A percentile compares a stretch with the other conserved stretches of the same genome.
Evolutionary conservation across 2,113 vertebrate species (phyloP).

Genomic region (Brachypteracias leptosomus): DNA sequence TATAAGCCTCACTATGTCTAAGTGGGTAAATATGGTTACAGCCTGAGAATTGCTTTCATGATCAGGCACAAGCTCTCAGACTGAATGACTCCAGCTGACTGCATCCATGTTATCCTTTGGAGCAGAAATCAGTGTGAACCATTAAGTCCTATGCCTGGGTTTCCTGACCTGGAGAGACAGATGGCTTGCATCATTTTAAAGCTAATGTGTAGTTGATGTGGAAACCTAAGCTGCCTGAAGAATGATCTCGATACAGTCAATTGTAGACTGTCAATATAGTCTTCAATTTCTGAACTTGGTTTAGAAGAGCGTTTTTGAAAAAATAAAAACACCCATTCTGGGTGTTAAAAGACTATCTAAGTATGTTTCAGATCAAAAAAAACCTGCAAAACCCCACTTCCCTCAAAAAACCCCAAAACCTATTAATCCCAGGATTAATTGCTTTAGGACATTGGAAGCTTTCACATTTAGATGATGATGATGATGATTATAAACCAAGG

Average conservation of each 20-base stretch:
- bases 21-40: not conserved
- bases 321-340: not conserved
- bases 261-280: not conserved
- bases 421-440: not conserved
- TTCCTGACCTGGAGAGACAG: not conserved
- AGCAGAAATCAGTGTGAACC: not conserved
- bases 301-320: not conserved
- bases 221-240: not conserved
- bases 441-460: not conserved
- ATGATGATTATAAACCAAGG: not conserved
- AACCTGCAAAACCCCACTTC: fast-evolving
- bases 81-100: not conserved
- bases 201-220: not conserved
- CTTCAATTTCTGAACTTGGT: not conserved
- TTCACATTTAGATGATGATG: not conserved
- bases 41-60: not conserved
- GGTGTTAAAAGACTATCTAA: not conserved
- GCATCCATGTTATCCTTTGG: not conserved
- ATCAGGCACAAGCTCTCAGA: not conserved
- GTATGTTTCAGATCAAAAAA: not conserved
- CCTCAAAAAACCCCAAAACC: fast-evolving
- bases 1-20: not conserved
- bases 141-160: not conserved
- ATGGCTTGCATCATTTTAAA: not conserved
- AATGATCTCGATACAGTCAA: not conserved